A percentile compares a stretch with the other conserved stretches of the same genome.
These are phyloP conservation scores for Psylliodes chrysocephalus DNA, from an alignment of 2,888 invertebrate genomes.

Conservation along the genomic window DNA sequence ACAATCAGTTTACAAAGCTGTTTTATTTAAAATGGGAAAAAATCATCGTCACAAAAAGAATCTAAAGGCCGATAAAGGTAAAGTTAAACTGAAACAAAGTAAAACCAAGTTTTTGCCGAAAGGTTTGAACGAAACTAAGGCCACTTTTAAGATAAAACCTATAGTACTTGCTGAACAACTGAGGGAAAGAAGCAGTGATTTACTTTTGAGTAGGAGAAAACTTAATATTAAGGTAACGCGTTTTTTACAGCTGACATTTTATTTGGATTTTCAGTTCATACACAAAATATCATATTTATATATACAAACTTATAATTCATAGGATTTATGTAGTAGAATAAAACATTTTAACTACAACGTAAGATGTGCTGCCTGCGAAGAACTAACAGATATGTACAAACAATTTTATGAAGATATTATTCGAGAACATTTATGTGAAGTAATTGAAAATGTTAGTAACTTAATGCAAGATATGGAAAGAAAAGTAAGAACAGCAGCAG, in stretches of 20 bases:
- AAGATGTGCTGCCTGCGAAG: conserved; percentile 73
- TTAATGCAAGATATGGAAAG: conserved; percentile 79
- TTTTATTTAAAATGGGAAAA: conserved; percentile 66
- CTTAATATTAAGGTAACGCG: conserved; percentile 72
- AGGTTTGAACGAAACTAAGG: conserved; percentile 89
- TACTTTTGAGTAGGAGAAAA: conserved; percentile 74
- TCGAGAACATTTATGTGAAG: conserved; percentile 68
- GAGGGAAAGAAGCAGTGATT: conserved; percentile 64
- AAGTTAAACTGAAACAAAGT: conserved; percentile 81
- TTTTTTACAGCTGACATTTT: no score
- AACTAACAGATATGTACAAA: conserved; percentile 70
- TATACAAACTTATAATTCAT: no score
- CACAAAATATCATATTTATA: no score
- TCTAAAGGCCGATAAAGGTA: conserved; percentile 84
- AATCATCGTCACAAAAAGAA: conserved; percentile 76
- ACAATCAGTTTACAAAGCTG: neutral
- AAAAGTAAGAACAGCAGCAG: conserved; percentile 68
- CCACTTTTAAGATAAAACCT: conserved; percentile 88
- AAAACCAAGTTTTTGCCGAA: conserved; percentile 81
- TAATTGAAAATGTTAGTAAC: conserved; percentile 76
- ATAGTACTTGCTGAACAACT: conserved; percentile 86
- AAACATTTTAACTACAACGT: conserved; percentile 80
- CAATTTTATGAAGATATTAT: conserved; percentile 60
- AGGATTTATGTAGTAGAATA: conserved; percentile 76
- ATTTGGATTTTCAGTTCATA: no score